Base-by-base conservation (phyloP, 2,113 vertebrate genomes). In the Galbula dea region DNA sequence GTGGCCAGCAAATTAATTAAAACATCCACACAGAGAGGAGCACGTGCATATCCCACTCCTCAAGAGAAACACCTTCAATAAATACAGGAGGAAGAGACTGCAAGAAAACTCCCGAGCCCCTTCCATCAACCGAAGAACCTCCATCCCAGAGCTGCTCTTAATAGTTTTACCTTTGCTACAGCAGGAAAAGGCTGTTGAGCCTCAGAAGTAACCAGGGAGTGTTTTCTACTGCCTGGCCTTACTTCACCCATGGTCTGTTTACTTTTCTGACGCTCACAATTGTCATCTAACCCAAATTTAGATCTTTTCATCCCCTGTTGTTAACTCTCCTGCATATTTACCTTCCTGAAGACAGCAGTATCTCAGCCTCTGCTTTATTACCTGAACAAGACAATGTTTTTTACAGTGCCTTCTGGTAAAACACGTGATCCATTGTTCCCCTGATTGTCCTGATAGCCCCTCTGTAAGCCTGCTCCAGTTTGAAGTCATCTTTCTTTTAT, bases 1-100 rank as follows among this genome's bases (percentile, higher is more conserved):
- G 52, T 68, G 88, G 72, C 36, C 3, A 83, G 85, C 52, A 80
- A 86, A 77, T 94, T 88, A 92, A 96, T 93, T 90, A 93, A 83
- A 88, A 71, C 48, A 74, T 63, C 75, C 75, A 61, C 85, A 79
- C 39, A 45, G 36, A 57, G 10, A 83, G 26, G 69, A 55, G 32
- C 65, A 93, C 1, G 3, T 4, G 26, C 29, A 49, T 34, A 34
- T 51, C 24, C 45, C 46, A 12, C 27, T 66, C 63, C 87, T 51
- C 88, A 59, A 8, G 72, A 91, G 88, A 66, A 91, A 88, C 79
- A 74, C 59, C 72, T 83, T 43, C 49, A 62, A 82, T 49, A 88
- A 91, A 69, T 15, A 67, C 72, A 59, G 24, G 49, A 87, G 36
- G 34, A 79, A 49, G 54, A 39, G 36, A 72, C 30, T 65, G 61